phyloP scores from a whole-genome alignment of 2,797 vertebrate species.

The Denticeps clupeoides region DNA sequence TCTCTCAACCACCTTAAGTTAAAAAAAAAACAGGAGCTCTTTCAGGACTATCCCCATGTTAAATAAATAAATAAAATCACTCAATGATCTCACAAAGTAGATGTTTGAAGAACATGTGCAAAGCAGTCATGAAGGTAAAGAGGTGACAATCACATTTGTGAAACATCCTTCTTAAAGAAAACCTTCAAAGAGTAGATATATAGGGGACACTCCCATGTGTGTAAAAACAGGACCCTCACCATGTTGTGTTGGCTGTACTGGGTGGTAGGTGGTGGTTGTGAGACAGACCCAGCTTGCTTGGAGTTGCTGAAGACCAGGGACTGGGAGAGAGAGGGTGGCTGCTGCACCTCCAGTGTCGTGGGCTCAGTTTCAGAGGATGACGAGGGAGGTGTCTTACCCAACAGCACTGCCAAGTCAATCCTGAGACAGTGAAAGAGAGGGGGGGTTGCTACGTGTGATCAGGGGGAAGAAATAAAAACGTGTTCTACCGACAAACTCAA shows the following conservation, averaged over 20 bases:
- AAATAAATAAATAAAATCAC: not conserved
- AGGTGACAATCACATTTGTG: no score
- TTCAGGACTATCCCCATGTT: no score
- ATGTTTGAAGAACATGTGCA: not conserved
- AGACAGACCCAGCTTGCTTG: slow-evolving; percentile 73
- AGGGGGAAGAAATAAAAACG: not conserved
- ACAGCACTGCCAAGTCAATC: slow-evolving; percentile 90
- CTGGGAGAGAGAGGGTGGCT: slow-evolving; percentile 79
- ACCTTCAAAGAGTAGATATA: no score
- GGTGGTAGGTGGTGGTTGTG: slow-evolving; percentile 69
- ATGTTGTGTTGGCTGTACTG: slow-evolving; percentile 87
- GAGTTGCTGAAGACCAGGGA: slow-evolving; percentile 96
- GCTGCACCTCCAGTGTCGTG: slow-evolving; percentile 66
- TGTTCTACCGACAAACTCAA: no score
- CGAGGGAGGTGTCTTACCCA: slow-evolving; percentile 87
- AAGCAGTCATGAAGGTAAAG: no score
- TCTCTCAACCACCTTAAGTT: no score
- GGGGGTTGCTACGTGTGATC: not conserved
- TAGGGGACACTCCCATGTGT: no score
- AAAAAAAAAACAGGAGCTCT: no score
- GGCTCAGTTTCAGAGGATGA: slow-evolving; percentile 83
- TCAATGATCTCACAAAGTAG: not conserved
- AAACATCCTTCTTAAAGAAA: no score
- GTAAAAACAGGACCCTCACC: slow-evolving; percentile 54
- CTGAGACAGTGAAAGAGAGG: slow-evolving; percentile 44